Conservation (phyloP, 2,888 invertebrate species). For the Aphidoletes aphidimyza region DNA sequence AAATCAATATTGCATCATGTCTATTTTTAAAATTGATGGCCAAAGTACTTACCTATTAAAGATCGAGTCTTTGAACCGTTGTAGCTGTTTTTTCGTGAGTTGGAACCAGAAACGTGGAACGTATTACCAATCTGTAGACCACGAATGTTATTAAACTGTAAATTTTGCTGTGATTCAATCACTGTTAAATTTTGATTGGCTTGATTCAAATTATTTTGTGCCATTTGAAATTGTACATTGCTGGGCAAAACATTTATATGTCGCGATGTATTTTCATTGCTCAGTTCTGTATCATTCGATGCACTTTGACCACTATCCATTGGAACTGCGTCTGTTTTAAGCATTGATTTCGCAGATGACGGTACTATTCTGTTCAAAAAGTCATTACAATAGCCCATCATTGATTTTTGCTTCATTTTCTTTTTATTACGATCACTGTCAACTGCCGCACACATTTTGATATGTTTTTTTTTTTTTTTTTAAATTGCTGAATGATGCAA, state of each 20-base stretch:
- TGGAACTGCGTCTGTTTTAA: background rate
- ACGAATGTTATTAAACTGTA: background rate
- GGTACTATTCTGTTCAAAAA: background rate
- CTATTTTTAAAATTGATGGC: slow-evolving; percentile 9
- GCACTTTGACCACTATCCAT: background rate
- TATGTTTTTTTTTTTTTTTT: too few relatives aligned
- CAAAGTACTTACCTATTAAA: background rate
- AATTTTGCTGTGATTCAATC: background rate
- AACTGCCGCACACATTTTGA: background rate
- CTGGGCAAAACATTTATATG: too few relatives aligned
- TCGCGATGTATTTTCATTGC: too few relatives aligned
- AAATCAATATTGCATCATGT: slow-evolving; percentile 61
- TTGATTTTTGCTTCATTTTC: background rate
- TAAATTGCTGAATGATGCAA: too few relatives aligned
- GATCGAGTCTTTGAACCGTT: background rate
- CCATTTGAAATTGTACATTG: too few relatives aligned
- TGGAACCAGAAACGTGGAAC: background rate
- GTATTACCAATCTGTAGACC: background rate
- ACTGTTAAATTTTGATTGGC: slow-evolving; percentile 13
- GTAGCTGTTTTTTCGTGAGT: background rate
- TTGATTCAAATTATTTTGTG: background rate
- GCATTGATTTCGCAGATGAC: background rate
- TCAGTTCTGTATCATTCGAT: background rate
- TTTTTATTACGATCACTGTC: background rate
- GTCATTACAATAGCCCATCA: background rate